Evolutionary conservation across 2,113 vertebrate species (phyloP), one percentile per base, ranked within the genome.

Genomic region (Meles meles): DNA sequence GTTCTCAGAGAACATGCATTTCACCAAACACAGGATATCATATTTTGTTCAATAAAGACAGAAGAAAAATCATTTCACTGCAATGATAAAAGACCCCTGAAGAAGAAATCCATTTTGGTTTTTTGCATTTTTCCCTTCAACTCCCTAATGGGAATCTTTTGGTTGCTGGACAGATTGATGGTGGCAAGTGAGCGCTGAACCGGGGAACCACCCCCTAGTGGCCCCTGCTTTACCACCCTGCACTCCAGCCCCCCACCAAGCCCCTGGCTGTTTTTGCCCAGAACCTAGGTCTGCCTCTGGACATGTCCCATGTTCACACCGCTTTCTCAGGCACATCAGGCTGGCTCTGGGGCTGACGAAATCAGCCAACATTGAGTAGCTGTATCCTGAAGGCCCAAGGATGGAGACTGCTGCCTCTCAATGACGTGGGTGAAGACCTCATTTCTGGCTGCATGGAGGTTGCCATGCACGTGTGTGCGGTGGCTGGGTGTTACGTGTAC

Each of bases 91-190:
- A 92, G 52, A 27, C 80, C 81, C 83, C 69, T 83, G 37, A 93
- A 88, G 69, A 94, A 82, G 42, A 96, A 96, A 87, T 76, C 67
- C 34, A 49, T 55, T 92, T 79, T 59, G 18, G 15, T 49, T n/a
- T 47, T 84, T 96, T 81, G 44, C 49, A 17, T 93, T 96, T 89
- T 89, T 69, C 31, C 59, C 49, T 86, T 89, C 88, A 39, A 34
- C 29, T 71, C 37, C 67, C 61, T 95, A 93, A 84, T 55, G 86
- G 72, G 79, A 52, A 13, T 29, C 69, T 95, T 94, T 80, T 25
- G 12, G 52, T 34, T 72, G 76, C 96, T 87, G 55, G 52, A 72
- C 23, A 63, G 81, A 94, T 25, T 39, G 63, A 76, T 6, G 37
- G 59, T 67, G 31, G 25, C 81, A 90, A 90, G 82, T 59, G 93